Base-by-base conservation (phyloP, 2,797 vertebrate species). In the Toxotes lorentzi region DNA sequence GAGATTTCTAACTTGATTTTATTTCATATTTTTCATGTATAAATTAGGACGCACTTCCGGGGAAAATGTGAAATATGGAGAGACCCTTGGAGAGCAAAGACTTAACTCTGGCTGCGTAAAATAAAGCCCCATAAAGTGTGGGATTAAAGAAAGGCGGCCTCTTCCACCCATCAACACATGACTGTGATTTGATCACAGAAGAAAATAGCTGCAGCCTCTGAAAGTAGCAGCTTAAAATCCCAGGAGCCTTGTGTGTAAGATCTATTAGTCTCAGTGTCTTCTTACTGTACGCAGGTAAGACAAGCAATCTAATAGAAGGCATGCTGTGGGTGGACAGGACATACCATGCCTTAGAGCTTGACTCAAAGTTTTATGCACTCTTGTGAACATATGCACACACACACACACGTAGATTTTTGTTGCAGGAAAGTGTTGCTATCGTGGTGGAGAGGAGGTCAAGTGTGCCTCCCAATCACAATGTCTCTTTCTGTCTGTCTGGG, bases 401-500 rank as follows among this genome's bases (percentile, higher is more conserved):
- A 27, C 13, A 45, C 34, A 50, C 43, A 17, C 66, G 64, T 66
- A 73, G 21, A 61, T 79, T 45, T 79, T 54, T 74, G 45, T 62
- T 75, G 40, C 51, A 56, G 51, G 38, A 61, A 82, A 74, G 61
- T 66, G 67, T 73, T 81, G 64, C 38, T 78, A 17, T 74, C 68
- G 68, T 47, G 66, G 63, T 73, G 59, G 63, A 78, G 60, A 75
- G 61, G 78, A 89, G 86, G 86, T 89, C 79, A 88, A 91, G 81
- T 87, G 81, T 84, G 73, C 61, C 68, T 90, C 81, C 77, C 54
- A 75, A 88, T 91, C 86, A 84, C 88, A 81, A 78, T 85, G 75
- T 63, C 79, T 78, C 79, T 85, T 84, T 89, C 74, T 23, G 24
- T 90, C 82, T 83, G 86, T 91, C 91, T 91, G 73, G 65, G 53